Conservation (phyloP, 1,140 invertebrate species). For the Geopemphigus sp. region DNA sequence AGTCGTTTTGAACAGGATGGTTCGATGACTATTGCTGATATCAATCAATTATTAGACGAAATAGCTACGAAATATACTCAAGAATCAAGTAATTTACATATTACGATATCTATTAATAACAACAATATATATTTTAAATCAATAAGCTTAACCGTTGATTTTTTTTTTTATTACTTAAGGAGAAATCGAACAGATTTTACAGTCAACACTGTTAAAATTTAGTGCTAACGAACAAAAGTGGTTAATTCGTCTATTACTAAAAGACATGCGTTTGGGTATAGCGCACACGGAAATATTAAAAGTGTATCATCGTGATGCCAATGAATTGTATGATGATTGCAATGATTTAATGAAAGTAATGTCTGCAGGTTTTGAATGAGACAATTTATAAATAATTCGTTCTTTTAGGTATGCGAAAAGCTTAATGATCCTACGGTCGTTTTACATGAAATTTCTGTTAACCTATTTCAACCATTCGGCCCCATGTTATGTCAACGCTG, state of each 20-base stretch:
- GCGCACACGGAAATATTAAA: conserved; percentile 68
- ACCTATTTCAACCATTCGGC: conserved; percentile 74
- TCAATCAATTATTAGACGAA: conserved; percentile 70
- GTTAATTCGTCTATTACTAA: conserved; percentile 83
- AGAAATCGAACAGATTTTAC: conserved; percentile 60
- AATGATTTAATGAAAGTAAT: conserved; percentile 68
- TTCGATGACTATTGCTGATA: conserved; percentile 62
- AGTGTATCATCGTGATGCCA: conserved; percentile 76
- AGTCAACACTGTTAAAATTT: conserved; percentile 61
- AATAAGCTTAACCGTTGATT: background rate
- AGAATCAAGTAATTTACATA: conserved; percentile 57
- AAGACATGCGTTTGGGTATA: conserved; percentile 74
- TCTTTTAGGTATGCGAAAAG: conserved; percentile 66
- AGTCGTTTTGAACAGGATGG: conserved; percentile 61
- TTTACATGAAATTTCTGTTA: conserved; percentile 68
- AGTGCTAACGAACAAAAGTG: conserved; percentile 80
- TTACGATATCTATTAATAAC: background rate
- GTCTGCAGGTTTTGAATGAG: background rate
- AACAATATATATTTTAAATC: background rate
- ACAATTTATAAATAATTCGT: background rate
- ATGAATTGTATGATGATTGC: conserved; percentile 71
- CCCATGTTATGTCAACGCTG: conserved; percentile 86
- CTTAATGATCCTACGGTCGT: conserved; percentile 64
- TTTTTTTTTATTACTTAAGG: conserved; percentile 52
- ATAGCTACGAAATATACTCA: conserved; percentile 63